Conservation (phyloP, 2,797 vertebrate species). For the Saguinus oedipus region DNA sequence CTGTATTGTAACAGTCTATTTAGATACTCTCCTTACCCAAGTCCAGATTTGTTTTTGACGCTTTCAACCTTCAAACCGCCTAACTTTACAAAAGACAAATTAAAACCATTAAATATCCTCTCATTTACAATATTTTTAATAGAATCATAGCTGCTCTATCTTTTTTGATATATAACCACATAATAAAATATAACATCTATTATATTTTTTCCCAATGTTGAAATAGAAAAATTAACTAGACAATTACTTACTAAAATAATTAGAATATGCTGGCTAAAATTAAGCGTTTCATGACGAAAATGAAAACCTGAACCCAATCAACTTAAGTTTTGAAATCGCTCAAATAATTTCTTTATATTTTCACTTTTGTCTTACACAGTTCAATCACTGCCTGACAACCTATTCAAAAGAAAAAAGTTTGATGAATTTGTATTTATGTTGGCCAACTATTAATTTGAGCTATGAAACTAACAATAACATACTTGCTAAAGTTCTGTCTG, state of each 20-base stretch:
- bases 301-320: conserved; percentile 46
- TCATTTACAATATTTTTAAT: conserved; percentile 21
- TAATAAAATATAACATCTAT: conserved; percentile 23
- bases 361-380: neutral
- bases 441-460: conserved; percentile 20
- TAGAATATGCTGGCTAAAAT: neutral
- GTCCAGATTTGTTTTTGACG: neutral
- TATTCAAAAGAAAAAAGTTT: conserved; percentile 5
- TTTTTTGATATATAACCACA: conserved; percentile 7
- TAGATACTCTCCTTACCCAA: neutral
- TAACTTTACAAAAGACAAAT: conserved; percentile 32
- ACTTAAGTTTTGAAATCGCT: neutral
- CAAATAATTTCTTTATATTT: conserved; percentile 44
- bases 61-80: neutral
- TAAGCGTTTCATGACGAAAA: conserved; percentile 32
- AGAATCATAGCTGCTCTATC: neutral
- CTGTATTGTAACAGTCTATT: neutral
- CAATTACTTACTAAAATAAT: conserved; percentile 37
- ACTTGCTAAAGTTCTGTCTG: conserved; percentile 12
- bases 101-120: conserved; percentile 24
- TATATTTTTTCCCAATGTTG: conserved; percentile 35
- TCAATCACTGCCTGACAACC: neutral
- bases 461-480: conserved; percentile 2
- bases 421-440: conserved; percentile 1
- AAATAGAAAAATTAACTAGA: conserved; percentile 6